Evolutionary conservation across 2,888 invertebrate genomes (phyloP).

Genomic region (Helobdella robusta): DNA sequence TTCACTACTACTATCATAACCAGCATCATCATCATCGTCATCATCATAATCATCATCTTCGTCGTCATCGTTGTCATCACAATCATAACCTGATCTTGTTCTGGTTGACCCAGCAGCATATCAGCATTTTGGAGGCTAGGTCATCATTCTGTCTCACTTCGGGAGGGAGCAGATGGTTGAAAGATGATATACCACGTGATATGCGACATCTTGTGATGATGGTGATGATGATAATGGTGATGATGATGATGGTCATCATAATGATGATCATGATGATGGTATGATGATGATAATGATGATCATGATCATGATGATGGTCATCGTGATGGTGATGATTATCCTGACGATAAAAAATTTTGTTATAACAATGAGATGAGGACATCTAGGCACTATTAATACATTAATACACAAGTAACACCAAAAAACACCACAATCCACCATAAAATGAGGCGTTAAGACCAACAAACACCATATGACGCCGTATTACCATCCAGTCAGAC

Average conservation of each 20-base stretch:
- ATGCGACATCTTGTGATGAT: constrained; percentile 32
- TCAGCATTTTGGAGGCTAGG: constrained; percentile 38
- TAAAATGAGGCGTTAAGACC: too few relatives aligned
- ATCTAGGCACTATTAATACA: too few relatives aligned
- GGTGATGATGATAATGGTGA: background rate
- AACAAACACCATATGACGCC: background rate
- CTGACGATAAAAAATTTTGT: too few relatives aligned
- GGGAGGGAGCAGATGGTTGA: constrained; percentile 43
- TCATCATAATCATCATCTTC: too few relatives aligned
- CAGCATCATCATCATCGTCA: too few relatives aligned
- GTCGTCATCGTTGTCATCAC: too few relatives aligned
- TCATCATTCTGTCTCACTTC: constrained; percentile 41
- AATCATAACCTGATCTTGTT: constrained; percentile 39
- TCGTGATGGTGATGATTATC: too few relatives aligned
- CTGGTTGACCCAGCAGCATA: constrained; percentile 43
- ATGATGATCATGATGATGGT: constrained; percentile 5
- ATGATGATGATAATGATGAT: background rate
- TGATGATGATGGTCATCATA: constrained; percentile 1
- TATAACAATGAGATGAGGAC: too few relatives aligned
- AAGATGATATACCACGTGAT: constrained; percentile 36
- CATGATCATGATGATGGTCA: too few relatives aligned
- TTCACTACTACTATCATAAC: too few relatives aligned
- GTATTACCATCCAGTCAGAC: background rate
- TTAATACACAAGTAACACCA: too few relatives aligned
- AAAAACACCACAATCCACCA: too few relatives aligned